Evolutionary conservation across 2,888 invertebrate species (phyloP), one percentile per base, ranked within the genome.

Genomic region (Sphinx pinastri): DNA sequence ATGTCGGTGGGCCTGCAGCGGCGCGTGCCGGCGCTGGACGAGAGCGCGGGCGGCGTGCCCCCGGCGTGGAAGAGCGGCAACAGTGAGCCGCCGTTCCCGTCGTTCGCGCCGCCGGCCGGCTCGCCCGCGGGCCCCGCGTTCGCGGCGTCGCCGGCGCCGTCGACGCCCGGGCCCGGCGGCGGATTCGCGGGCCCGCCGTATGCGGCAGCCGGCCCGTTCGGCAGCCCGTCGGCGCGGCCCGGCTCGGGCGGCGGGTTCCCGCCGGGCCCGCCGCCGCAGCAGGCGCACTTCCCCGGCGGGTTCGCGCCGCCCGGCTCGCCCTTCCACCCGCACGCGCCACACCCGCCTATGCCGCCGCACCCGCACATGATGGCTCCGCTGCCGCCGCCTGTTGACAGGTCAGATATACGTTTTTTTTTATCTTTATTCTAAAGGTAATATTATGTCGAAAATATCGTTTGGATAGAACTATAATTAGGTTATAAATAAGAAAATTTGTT

Each of bases 161-260:
- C 97, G 95, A 92, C 93, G 72, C 97, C 97, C 78, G 97, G 97
- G 77, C 97, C 97, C 75, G 96, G 97, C 77, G 97, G 97, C 75
- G 96, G 96, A 77, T 96, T 97, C 79, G 96, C 96, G 69, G 93
- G 92, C 71, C 88, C 87, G 68, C 96, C 96, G 83, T 96, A 96
- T 87, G 96, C 96, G 86, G 95, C 96, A 76, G 95, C 95, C 73
- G 95, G 95, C 78, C 95, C 95, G 74, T 95, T 95, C 88, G 95
- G 92, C 89, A 95, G 93, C 91, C 95, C 93, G 87, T 96, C 96
- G 54, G 93, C 92, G 75, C 79, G 94, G 80, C 98, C 98, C 68
- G 98, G 98, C 75, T 98, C 98, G 54, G 97, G 97, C 77, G 98
- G 92, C 78, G 98, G 82, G 95, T 97, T 97, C 78, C 97, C 98